Percentiles rank a stretch among this genome's conserved stretches.
phyloP scores from a whole-genome alignment of 2,113 vertebrate species.

The Chloroceryle aenea region DNA sequence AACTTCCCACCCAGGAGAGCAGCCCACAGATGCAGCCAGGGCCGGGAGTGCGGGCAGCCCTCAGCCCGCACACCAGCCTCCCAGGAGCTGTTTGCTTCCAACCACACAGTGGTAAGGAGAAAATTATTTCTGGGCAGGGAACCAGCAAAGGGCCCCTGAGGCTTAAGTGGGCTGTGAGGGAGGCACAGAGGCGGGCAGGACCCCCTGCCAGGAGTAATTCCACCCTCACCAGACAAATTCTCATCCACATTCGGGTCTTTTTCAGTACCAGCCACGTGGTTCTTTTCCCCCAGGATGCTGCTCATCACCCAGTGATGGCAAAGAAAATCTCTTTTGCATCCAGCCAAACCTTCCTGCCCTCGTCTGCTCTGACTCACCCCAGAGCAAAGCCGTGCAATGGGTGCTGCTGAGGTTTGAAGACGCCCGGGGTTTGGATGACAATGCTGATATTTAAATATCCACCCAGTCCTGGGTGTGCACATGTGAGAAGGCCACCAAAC shows the following conservation, averaged over 20 bases:
- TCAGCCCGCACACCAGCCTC: neutral
- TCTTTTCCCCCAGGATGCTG: neutral
- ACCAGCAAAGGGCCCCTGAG: neutral
- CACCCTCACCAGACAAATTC: neutral
- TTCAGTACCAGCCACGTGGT: neutral
- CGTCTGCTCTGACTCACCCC: neutral
- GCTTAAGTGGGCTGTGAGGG: neutral
- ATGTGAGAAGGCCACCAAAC: neutral
- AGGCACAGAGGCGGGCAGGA: neutral
- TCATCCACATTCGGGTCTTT: neutral
- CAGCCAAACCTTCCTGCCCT: neutral
- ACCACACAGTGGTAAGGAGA: neutral
- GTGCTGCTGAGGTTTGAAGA: neutral
- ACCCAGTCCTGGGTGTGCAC: neutral
- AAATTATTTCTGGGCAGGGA: slow-evolving; percentile 12
- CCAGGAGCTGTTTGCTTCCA: neutral
- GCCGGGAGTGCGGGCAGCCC: neutral
- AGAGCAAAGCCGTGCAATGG: accelerated
- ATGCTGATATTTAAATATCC: no score
- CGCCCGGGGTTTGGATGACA: neutral
- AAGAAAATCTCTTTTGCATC: neutral
- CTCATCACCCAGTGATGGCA: neutral
- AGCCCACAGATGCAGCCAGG: neutral
- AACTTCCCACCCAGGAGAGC: neutral
- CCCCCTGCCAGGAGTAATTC: neutral